phyloP scores from a whole-genome alignment of 2,797 vertebrate species.

The Argya squamiceps region DNA sequence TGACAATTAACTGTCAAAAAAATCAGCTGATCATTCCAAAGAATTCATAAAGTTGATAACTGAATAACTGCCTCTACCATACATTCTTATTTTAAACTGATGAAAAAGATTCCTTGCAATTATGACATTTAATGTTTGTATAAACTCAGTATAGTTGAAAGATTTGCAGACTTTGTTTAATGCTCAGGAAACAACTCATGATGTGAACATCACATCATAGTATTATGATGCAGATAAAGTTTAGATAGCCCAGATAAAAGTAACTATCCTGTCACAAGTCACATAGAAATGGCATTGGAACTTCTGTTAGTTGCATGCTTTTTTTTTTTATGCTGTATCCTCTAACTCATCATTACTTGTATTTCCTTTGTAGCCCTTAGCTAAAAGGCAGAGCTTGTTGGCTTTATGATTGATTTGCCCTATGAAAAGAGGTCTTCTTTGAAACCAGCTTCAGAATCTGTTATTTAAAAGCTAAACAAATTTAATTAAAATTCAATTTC shows the following conservation, averaged over 20 bases:
- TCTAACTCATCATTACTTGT: not conserved
- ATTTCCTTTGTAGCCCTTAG: not conserved
- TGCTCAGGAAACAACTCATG: not conserved
- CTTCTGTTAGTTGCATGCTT: not conserved
- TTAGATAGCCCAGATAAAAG: not conserved
- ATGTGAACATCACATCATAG: not conserved
- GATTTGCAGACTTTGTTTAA: not conserved
- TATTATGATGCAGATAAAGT: not conserved
- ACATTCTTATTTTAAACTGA: not conserved
- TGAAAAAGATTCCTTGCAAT: not conserved
- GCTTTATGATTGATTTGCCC: not conserved
- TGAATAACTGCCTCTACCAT: not conserved
- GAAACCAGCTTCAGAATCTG: not conserved
- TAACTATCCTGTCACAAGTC: not conserved
- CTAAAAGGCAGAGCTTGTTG: not conserved
- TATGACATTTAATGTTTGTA: not conserved
- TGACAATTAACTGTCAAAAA: not conserved
- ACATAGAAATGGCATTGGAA: not conserved
- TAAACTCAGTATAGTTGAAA: not conserved
- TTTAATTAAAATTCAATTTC: not conserved
- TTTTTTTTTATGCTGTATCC: not conserved
- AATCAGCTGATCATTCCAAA: not conserved
- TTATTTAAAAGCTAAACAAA: not conserved
- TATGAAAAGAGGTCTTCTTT: not conserved
- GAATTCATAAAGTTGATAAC: not conserved